Conservation (phyloP, 2,888 invertebrate species). For the Dicyrtomina minuta region DNA sequence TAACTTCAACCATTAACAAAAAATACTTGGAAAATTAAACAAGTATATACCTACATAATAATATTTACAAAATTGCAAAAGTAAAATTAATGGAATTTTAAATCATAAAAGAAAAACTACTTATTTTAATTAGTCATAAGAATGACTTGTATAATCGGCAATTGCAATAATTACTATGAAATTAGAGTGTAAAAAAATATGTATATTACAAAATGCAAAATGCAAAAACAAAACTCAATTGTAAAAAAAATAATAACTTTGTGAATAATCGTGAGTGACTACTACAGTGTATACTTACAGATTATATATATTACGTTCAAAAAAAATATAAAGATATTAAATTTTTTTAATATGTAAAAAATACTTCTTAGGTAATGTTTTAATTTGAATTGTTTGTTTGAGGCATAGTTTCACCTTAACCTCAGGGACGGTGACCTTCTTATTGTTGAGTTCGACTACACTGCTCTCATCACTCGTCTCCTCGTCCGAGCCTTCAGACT, state of each 20-base stretch:
- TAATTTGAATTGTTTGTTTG: not conserved
- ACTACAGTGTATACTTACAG: too few species aligned
- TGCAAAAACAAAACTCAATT: too few species aligned
- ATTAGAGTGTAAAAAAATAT: not conserved
- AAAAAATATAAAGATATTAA: not conserved
- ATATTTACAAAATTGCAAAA: not conserved
- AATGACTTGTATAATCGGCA: too few species aligned
- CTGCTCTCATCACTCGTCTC: conserved; percentile 51
- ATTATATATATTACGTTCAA: not conserved
- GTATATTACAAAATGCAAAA: not conserved
- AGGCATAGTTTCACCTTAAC: conserved; percentile 45
- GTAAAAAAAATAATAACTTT: too few species aligned
- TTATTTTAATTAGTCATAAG: too few species aligned
- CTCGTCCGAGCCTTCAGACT: conserved; percentile 50
- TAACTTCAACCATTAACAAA: not conserved
- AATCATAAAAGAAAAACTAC: not conserved
- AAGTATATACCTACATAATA: too few species aligned
- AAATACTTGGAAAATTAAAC: not conserved
- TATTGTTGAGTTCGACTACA: conserved; percentile 44
- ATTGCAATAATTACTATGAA: not conserved
- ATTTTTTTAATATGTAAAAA: not conserved
- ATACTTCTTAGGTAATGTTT: not conserved
- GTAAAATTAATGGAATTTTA: not conserved
- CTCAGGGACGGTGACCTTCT: conserved; percentile 38
- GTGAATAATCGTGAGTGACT: too few species aligned